Percentiles rank a stretch among this genome's conserved stretches.
Conservation (phyloP, 2,888 invertebrate genomes). For the Pseudococcus jackbeardsleyi region DNA sequence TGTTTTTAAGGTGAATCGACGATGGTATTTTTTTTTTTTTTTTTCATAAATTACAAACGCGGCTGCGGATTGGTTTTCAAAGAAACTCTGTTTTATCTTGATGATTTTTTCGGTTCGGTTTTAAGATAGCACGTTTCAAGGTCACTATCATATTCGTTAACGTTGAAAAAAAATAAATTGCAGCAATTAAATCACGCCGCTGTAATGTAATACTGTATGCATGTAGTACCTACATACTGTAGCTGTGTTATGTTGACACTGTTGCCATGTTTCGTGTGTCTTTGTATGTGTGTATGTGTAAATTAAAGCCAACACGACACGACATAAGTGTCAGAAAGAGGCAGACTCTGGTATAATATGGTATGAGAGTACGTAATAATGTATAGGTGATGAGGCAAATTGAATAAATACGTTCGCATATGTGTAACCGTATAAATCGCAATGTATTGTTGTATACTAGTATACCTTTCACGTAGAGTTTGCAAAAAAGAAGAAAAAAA, state of each 20-base stretch:
- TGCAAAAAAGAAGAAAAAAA: background rate
- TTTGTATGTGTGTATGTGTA: background rate
- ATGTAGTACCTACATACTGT: background rate
- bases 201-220: background rate
- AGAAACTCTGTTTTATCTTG: conserved; percentile 18
- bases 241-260: background rate
- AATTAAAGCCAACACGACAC: background rate
- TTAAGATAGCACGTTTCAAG: conserved; percentile 28
- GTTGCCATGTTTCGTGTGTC: conserved; percentile 18
- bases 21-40: background rate
- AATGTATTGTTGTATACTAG: background rate
- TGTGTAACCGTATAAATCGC: background rate
- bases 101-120: background rate
- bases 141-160: conserved; percentile 35
- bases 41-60: background rate
- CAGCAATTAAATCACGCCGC: conserved; percentile 46
- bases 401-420: conserved; percentile 13
- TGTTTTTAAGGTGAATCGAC: too few relatives aligned
- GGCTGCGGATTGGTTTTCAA: background rate
- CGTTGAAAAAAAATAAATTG: conserved; percentile 35
- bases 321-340: conserved; percentile 25
- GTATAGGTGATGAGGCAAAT: conserved; percentile 21
- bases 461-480: background rate
- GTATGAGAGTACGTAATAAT: background rate
- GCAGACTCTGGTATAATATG: background rate